Evolutionary conservation across 2,797 vertebrate species (phyloP).

Genomic region (Chloroceryle inda): DNA sequence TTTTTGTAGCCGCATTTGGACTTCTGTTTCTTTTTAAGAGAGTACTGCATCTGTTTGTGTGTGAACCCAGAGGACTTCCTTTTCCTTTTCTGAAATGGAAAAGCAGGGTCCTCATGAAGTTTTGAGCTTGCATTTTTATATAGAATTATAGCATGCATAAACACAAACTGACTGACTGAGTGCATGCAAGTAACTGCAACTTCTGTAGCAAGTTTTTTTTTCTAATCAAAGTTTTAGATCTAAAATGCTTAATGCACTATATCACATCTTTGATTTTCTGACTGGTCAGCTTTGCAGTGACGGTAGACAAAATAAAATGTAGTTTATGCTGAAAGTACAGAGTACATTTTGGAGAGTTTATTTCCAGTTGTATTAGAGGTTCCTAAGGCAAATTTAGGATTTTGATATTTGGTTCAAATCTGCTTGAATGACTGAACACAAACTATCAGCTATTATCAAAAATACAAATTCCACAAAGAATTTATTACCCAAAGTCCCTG

Average conservation of each 20-base stretch:
- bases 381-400: background rate
- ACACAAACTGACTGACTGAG: background rate
- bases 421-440: background rate
- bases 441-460: background rate
- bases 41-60: rapidly evolving
- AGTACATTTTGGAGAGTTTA: background rate
- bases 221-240: background rate
- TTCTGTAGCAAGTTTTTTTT: background rate
- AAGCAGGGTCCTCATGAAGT: background rate
- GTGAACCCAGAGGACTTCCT: background rate
- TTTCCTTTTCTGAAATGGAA: background rate
- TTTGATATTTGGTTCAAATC: background rate
- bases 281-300: background rate
- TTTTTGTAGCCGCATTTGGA: background rate
- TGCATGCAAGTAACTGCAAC: background rate
- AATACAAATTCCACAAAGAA: background rate
- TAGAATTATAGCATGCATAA: background rate
- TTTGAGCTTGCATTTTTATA: background rate
- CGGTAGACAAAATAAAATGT: background rate
- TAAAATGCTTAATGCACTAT: background rate
- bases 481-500: background rate
- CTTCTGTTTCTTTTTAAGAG: background rate
- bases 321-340: background rate
- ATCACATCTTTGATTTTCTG: background rate
- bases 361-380: background rate